phyloP scores from a whole-genome alignment of 2,797 vertebrate genomes.

The Galagoides demidoff region DNA sequence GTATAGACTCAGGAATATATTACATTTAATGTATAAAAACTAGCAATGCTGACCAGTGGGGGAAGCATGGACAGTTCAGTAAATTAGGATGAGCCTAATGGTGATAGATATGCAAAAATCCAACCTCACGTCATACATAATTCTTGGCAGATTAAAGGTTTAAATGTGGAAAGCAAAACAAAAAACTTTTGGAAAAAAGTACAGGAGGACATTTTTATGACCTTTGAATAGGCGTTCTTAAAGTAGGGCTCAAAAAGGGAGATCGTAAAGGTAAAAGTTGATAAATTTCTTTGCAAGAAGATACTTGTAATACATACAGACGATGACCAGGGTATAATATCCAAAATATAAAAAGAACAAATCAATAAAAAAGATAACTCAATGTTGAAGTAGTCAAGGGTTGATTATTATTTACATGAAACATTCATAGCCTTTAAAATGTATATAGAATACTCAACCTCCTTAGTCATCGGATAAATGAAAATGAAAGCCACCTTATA shows the following conservation, averaged over 20 bases:
- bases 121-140: neutral
- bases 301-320: neutral
- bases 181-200: neutral
- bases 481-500: neutral
- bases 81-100: neutral
- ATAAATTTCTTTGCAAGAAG: neutral
- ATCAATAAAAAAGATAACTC: neutral
- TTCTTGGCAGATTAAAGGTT: neutral
- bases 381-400: neutral
- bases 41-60: neutral
- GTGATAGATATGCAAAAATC: neutral
- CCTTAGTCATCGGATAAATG: neutral
- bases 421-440: neutral
- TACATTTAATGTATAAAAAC: neutral
- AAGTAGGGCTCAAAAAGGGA: neutral
- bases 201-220: conserved; percentile 3
- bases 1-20: neutral
- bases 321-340: neutral
- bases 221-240: neutral
- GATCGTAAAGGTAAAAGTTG: neutral
- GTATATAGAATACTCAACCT: neutral
- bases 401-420: conserved; percentile 9
- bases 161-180: conserved; percentile 29
- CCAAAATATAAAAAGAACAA: neutral
- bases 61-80: neutral